phyloP scores from a whole-genome alignment of 2,797 vertebrate genomes.

The Sarcoramphus papa region DNA sequence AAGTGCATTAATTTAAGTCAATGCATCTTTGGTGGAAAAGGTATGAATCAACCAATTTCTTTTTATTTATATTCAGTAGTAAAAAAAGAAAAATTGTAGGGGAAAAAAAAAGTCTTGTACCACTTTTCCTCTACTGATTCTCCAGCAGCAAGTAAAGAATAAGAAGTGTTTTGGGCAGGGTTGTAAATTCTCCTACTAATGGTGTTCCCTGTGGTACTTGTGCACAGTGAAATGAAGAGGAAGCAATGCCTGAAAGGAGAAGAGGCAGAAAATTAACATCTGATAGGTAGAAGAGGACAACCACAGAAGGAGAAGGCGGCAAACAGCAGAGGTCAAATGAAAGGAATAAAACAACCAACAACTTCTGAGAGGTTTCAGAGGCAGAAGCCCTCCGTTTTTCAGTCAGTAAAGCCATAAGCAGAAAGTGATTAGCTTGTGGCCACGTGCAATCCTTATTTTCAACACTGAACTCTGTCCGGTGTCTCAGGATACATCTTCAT shows the following conservation, averaged over 20 bases:
- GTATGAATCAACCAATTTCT: neutral
- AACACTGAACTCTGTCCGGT: neutral
- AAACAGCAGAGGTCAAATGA: neutral
- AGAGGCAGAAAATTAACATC: neutral
- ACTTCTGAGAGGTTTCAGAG: neutral
- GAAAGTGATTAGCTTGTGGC: neutral
- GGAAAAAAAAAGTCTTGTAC: too few relatives aligned
- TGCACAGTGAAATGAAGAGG: neutral
- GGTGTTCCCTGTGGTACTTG: neutral
- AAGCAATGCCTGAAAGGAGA: neutral
- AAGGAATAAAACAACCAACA: neutral
- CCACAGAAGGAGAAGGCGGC: neutral
- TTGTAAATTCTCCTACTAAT: neutral
- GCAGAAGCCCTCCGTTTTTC: neutral
- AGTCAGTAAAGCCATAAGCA: neutral
- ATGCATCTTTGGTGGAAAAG: neutral
- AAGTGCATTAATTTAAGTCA: neutral
- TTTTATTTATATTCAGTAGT: neutral
- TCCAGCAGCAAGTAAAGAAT: neutral
- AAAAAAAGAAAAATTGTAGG: neutral
- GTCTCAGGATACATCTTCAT: neutral
- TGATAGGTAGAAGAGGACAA: neutral
- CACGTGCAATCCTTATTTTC: neutral
- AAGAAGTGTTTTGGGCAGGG: neutral
- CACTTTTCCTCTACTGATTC: neutral